phyloP scores from a whole-genome alignment of 2,888 invertebrate genomes.

The Prionchulus punctatus region DNA sequence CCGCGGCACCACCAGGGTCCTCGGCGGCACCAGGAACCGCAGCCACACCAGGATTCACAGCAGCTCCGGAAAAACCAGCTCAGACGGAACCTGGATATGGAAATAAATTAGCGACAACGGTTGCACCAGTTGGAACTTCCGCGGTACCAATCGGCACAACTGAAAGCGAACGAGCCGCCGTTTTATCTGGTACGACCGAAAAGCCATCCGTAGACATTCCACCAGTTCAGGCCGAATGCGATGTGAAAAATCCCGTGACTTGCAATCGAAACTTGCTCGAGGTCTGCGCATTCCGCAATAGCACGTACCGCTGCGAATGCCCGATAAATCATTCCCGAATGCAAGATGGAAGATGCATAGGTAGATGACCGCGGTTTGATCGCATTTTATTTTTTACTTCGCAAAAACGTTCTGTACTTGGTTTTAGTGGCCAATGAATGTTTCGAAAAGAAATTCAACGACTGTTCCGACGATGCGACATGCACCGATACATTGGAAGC shows the following conservation, averaged over 20 bases:
- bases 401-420: background rate
- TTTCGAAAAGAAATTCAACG: slow-evolving; percentile 13
- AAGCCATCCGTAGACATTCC: background rate
- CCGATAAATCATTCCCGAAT: slow-evolving; percentile 19
- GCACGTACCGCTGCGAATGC: slow-evolving; percentile 23
- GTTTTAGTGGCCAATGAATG: slow-evolving; percentile 11
- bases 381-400: background rate
- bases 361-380: slow-evolving; percentile 10
- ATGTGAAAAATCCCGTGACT: slow-evolving; percentile 31
- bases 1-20: too few species aligned
- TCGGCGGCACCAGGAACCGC: too few species aligned
- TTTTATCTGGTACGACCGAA: too few species aligned
- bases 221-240: slow-evolving; percentile 16
- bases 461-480: slow-evolving; percentile 23
- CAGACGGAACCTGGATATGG: too few species aligned
- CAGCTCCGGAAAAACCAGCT: too few species aligned
- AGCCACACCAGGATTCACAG: too few species aligned
- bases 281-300: slow-evolving; percentile 28
- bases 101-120: too few species aligned
- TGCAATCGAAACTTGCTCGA: slow-evolving; percentile 27
- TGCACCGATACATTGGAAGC: slow-evolving; percentile 28
- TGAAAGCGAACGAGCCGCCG: too few species aligned
- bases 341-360: slow-evolving; percentile 30
- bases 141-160: too few species aligned
- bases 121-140: too few species aligned